A percentile compares a stretch with the other conserved stretches of the same genome.
Evolutionary conservation across 2,888 invertebrate genomes (phyloP).

Genomic region (Macaria notata): DNA sequence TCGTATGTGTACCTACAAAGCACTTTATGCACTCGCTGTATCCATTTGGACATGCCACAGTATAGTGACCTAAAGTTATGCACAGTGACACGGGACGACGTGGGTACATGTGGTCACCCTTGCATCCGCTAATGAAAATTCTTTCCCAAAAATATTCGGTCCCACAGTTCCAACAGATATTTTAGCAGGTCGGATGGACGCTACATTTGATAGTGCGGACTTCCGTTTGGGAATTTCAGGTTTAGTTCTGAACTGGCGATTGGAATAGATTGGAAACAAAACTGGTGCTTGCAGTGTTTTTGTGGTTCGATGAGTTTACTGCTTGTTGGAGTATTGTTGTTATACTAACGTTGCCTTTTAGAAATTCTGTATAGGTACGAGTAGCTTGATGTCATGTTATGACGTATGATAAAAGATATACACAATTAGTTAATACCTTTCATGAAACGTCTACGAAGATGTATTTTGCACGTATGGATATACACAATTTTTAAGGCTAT

Average conservation of each 20-base stretch:
- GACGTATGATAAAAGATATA: too few species aligned
- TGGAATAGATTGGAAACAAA: constrained; percentile 2
- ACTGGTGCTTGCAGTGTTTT: background rate
- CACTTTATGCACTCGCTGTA: background rate
- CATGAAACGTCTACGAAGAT: too few species aligned
- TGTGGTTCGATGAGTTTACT: background rate
- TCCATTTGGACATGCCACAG: background rate
- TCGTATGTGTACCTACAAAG: background rate
- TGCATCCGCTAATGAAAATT: constrained; percentile 62
- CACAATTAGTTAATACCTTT: too few species aligned
- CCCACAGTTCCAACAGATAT: constrained; percentile 12
- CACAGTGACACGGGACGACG: constrained; percentile 48
- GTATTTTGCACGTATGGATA: too few species aligned
- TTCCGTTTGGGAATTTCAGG: constrained; percentile 24
- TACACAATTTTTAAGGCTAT: too few species aligned
- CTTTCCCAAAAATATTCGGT: constrained; percentile 47
- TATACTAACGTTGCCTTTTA: background rate
- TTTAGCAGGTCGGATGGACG: constrained; percentile 10
- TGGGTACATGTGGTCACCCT: constrained; percentile 48
- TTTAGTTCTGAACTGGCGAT: constrained; percentile 14
- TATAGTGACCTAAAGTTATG: constrained; percentile 15
- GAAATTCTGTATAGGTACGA: too few species aligned
- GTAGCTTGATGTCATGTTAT: too few species aligned
- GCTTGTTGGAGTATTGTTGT: background rate
- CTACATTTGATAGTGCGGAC: constrained; percentile 21